Percentiles rank a stretch among this genome's conserved stretches.
Conservation (phyloP, 2,113 vertebrate species). For the Chionodraco myersi region DNA sequence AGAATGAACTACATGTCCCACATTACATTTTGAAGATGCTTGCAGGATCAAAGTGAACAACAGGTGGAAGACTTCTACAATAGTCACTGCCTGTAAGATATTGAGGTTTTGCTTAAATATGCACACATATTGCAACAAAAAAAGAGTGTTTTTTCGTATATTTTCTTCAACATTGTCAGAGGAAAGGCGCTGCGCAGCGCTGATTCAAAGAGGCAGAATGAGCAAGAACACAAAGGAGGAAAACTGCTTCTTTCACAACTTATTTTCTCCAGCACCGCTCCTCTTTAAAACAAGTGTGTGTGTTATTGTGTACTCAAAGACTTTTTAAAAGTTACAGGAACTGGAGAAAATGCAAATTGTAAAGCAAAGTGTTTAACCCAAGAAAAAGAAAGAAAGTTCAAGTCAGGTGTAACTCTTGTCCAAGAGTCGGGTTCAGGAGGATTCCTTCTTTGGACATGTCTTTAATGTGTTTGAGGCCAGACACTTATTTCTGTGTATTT, state of each 20-base stretch:
- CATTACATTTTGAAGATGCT: slow-evolving; percentile 33
- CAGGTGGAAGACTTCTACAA: slow-evolving; percentile 66
- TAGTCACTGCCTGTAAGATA: slow-evolving; percentile 37
- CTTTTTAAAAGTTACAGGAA: neutral
- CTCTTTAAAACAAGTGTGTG: neutral
- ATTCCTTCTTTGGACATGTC: slow-evolving; percentile 65
- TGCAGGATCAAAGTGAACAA: slow-evolving; percentile 49
- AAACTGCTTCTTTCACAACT: neutral
- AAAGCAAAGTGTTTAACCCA: neutral
- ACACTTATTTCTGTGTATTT: neutral
- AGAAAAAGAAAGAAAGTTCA: slow-evolving; percentile 40
- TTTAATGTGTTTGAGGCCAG: slow-evolving; percentile 1
- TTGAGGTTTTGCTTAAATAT: slow-evolving; percentile 52
- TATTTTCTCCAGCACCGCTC: neutral
- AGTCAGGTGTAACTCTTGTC: slow-evolving; percentile 47
- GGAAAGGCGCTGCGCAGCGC: slow-evolving; percentile 41
- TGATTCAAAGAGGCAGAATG: slow-evolving; percentile 60
- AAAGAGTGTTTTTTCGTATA: neutral
- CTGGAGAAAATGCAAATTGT: neutral
- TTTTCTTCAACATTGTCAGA: slow-evolving; percentile 57
- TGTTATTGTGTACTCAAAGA: neutral
- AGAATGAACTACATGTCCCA: slow-evolving; percentile 40
- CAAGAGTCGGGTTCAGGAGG: slow-evolving; percentile 39
- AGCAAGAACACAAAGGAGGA: slow-evolving; percentile 14
- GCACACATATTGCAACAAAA: slow-evolving; percentile 61